phyloP scores from a whole-genome alignment of 1,140 invertebrate genomes.

The Pararge aegeria region DNA sequence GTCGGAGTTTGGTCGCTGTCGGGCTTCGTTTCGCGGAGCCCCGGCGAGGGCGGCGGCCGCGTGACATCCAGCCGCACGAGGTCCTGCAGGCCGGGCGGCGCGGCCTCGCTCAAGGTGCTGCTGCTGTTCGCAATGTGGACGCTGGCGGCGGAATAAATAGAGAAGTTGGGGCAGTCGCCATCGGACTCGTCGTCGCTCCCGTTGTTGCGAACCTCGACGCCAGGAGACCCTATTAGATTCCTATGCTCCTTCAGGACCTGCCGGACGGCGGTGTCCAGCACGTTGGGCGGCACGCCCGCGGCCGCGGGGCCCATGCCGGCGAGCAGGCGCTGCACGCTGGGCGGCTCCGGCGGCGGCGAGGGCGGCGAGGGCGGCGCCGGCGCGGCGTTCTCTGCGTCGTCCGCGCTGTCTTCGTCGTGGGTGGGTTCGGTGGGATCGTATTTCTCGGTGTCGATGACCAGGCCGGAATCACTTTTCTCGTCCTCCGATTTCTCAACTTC shows the following conservation, averaged over 20 bases:
- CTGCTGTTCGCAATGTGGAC: slow-evolving; percentile 85
- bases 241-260: slow-evolving; percentile 62
- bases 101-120: slow-evolving; percentile 30
- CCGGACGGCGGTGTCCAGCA: slow-evolving; percentile 64
- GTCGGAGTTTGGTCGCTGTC: not conserved
- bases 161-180: slow-evolving; percentile 90
- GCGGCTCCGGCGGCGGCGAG: slow-evolving; percentile 22
- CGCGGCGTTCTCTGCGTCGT: slow-evolving; percentile 37
- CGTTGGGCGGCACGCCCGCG: slow-evolving; percentile 48
- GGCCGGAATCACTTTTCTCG: slow-evolving; percentile 83
- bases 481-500: slow-evolving; percentile 75
- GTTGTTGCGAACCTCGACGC: slow-evolving; percentile 29
- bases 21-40: not conserved
- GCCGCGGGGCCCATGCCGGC: slow-evolving; percentile 40
- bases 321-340: slow-evolving; percentile 33
- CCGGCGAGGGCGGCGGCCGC: slow-evolving; percentile 13
- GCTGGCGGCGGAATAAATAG: slow-evolving; percentile 89
- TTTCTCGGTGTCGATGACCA: slow-evolving; percentile 83
- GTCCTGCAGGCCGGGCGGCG: slow-evolving; percentile 38
- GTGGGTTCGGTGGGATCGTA: slow-evolving; percentile 85
- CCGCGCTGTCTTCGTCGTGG: slow-evolving; percentile 70
- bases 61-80: slow-evolving; percentile 37
- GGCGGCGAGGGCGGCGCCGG: slow-evolving; percentile 12
- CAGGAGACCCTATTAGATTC: slow-evolving; percentile 51
- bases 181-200: slow-evolving; percentile 81